Percentiles rank a stretch among this genome's conserved stretches.
phyloP scores from a whole-genome alignment of 2,113 vertebrate genomes.

The Ammospiza caudacuta region DNA sequence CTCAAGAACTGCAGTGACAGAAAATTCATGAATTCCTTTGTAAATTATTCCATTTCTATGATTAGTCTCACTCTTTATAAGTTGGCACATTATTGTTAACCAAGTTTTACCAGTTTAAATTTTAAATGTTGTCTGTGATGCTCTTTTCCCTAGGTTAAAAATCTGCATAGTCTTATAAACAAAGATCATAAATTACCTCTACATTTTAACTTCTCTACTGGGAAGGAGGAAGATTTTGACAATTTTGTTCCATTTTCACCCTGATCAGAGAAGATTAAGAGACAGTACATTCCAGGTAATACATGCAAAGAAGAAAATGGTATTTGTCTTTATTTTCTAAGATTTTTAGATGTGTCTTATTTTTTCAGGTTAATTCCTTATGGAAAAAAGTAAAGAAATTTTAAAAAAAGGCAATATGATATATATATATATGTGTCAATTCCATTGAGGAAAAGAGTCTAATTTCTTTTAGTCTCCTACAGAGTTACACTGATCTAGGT shows the following conservation, averaged over 20 bases:
- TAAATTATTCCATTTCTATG: background rate
- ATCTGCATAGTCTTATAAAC: background rate
- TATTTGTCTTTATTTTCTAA: background rate
- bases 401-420: fast-evolving
- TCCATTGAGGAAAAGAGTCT: background rate
- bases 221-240: background rate
- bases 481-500: background rate
- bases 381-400: background rate
- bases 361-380: background rate
- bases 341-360: background rate
- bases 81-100: background rate
- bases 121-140: background rate
- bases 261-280: background rate
- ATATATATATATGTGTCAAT: background rate
- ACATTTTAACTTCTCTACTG: background rate
- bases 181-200: background rate
- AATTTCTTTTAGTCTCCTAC: background rate
- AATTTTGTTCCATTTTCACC: background rate
- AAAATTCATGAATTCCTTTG: background rate
- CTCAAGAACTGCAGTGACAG: background rate
- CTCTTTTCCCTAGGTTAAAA: background rate
- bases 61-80: background rate
- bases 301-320: fast-evolving
- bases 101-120: background rate
- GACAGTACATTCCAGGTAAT: background rate